Base-by-base conservation (phyloP, 2,113 vertebrate species). In the Hippoglossus stenolepis region DNA sequence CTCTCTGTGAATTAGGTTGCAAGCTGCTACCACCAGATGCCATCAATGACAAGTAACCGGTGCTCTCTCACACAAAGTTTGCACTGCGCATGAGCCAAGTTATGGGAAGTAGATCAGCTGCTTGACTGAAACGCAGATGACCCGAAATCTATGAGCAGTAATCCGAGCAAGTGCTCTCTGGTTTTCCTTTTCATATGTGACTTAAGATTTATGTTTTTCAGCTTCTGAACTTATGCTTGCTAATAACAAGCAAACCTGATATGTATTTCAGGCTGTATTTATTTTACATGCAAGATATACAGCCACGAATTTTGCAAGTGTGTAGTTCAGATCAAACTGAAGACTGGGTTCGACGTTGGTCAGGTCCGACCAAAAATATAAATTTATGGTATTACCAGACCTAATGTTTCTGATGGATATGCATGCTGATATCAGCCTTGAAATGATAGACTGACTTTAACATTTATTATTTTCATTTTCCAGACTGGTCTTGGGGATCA, bases 401-500 rank as follows among this genome's bases (percentile, higher is more conserved):
- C 18, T 53, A 7, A 21, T 28, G 7, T 59, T 21, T 35, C 11
- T 56, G 40, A 47, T 45, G 3, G 20, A 35, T 18, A 20, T 1
- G 7, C 13, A 47, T 40, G 9, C 8, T 65, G 5, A 60, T 43
- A 72, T 23, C 51, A n/a, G 0, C 5, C 13, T 56, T 0, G 28
- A 14, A 58, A 43, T 21, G 9, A 56, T 58, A n/a, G 20, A 70
- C 2, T 73, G 28, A 74, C 40, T 51, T 4, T 43, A 38, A 38
- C 35, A 10, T 28, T 43, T 73, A 20, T 53, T 73, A 31, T 13
- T 20, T 80, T 59, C 0, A 35, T 75, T 81, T 85, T 75, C 53
- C 78, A 95, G 94, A 82, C 79, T 53, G 79, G 82, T 65, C 64
- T 66, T 11, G 89, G 84, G 70, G 93, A 94, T 64, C 91, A 93